Evolutionary conservation across 2,888 invertebrate genomes (phyloP).

Genomic region (Lacanobia wlatinum): DNA sequence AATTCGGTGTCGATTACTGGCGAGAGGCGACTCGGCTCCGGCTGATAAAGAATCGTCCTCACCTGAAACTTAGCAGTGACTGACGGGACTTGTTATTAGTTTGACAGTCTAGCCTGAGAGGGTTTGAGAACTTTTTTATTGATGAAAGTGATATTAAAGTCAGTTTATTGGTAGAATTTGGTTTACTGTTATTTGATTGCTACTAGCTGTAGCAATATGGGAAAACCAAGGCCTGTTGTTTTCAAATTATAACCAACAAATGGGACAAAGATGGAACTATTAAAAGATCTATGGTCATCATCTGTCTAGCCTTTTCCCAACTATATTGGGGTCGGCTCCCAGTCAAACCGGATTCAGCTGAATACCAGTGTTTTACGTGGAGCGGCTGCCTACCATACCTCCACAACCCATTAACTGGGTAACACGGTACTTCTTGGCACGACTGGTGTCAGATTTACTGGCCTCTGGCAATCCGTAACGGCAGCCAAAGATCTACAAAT

Average conservation of each 20-base stretch:
- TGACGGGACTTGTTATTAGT: conserved; percentile 61
- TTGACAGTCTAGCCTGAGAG: conserved; percentile 40
- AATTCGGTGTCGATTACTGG: conserved; percentile 87
- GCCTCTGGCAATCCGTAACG: too few relatives aligned
- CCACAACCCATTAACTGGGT: too few relatives aligned
- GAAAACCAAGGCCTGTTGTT: background rate
- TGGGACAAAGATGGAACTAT: too few relatives aligned
- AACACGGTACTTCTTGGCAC: too few relatives aligned
- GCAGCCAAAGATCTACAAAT: too few relatives aligned
- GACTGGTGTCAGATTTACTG: too few relatives aligned
- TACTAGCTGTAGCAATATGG: background rate
- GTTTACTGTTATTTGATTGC: background rate
- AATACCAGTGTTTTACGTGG: too few relatives aligned
- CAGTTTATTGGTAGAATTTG: background rate
- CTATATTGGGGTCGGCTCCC: too few relatives aligned
- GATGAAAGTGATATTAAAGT: background rate
- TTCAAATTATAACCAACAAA: background rate
- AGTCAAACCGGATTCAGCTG: too few relatives aligned
- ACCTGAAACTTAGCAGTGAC: conserved; percentile 67
- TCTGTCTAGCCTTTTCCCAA: too few relatives aligned
- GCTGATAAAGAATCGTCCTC: conserved; percentile 73
- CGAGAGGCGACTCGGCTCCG: conserved; percentile 57
- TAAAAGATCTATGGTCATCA: too few relatives aligned
- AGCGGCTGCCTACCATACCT: too few relatives aligned
- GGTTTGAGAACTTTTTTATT: conserved; percentile 25